A percentile compares a stretch with the other conserved stretches of the same genome.
Conservation (phyloP, 2,888 invertebrate species). For the Lepidocyrtinus sp. region DNA sequence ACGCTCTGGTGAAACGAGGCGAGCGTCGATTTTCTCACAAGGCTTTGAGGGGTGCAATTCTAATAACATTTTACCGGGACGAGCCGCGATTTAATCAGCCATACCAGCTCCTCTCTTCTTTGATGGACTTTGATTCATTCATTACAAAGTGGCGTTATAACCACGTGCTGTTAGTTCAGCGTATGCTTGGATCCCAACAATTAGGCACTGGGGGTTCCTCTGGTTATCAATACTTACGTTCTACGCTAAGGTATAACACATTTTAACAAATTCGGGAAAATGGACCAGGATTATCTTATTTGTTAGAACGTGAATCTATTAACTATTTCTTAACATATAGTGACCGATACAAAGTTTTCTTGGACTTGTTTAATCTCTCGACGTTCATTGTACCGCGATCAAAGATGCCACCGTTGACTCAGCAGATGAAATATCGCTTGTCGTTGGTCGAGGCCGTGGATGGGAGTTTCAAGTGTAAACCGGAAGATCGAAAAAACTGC, state of each 20-base stretch:
- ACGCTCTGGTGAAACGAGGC: constrained; percentile 86
- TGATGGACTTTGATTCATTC: constrained; percentile 98
- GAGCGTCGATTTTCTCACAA: constrained; percentile 90
- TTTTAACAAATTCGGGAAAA: too few species aligned
- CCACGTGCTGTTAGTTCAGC: constrained; percentile 97
- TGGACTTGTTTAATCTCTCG: constrained; percentile 97
- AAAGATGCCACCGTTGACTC: constrained; percentile 90
- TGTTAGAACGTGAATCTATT: too few species aligned
- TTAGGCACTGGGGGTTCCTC: constrained; percentile 98
- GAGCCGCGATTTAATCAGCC: constrained; percentile 98
- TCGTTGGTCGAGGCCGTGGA: constrained; percentile 72
- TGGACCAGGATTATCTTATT: neutral
- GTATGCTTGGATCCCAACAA: constrained; percentile 98
- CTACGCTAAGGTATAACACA: constrained; percentile 94
- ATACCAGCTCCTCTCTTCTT: constrained; percentile 91
- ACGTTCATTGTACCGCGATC: constrained; percentile 95
- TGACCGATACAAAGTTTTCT: constrained; percentile 98
- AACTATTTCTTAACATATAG: constrained; percentile 75
- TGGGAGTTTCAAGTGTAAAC: constrained; percentile 42
- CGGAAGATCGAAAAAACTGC: constrained; percentile 32
- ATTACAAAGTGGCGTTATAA: constrained; percentile 99
- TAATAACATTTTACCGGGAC: constrained; percentile 97
- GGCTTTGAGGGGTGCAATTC: constrained; percentile 96
- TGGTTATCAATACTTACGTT: constrained; percentile 97
- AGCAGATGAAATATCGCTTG: constrained; percentile 85